These are phyloP conservation scores for Paguma larvata DNA, from an alignment of 2,797 vertebrate genomes.

Conservation along the genomic window DNA sequence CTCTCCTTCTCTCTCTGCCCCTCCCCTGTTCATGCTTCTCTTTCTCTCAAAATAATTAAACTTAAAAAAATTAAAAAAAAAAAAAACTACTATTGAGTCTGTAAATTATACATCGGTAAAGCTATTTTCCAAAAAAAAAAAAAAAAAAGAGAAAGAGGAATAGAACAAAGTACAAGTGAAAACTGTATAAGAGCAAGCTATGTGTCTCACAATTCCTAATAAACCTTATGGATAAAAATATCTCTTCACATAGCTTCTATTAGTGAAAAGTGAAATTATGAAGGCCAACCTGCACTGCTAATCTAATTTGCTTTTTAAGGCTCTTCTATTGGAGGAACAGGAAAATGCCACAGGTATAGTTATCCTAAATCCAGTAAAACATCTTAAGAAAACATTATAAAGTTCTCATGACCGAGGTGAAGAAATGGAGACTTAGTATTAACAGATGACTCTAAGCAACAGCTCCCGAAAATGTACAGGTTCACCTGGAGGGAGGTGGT, in stretches of 20 bases:
- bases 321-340: neutral
- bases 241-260: constrained; percentile 29
- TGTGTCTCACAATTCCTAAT: constrained; percentile 15
- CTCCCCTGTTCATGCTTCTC: too few species aligned
- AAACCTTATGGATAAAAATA: constrained; percentile 49
- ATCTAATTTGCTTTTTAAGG: constrained; percentile 47
- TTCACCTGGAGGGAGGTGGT: neutral
- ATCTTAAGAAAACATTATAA: constrained; percentile 21
- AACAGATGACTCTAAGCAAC: constrained; percentile 15
- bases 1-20: too few species aligned
- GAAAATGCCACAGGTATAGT: neutral
- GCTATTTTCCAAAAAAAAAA: neutral
- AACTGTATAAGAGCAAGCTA: neutral
- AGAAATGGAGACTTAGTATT: constrained; percentile 39
- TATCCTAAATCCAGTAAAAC: constrained; percentile 46
- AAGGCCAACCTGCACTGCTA: neutral
- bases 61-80: too few species aligned
- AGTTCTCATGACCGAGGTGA: constrained; percentile 19
- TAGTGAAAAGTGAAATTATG: constrained; percentile 55
- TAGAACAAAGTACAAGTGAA: neutral
- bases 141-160: neutral
- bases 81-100: neutral
- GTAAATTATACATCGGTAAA: neutral
- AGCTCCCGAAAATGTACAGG: neutral
- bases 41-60: too few species aligned